These are phyloP conservation scores for Atractosteus spatula DNA, from an alignment of 2,113 vertebrate species.

Conservation along the genomic window DNA sequence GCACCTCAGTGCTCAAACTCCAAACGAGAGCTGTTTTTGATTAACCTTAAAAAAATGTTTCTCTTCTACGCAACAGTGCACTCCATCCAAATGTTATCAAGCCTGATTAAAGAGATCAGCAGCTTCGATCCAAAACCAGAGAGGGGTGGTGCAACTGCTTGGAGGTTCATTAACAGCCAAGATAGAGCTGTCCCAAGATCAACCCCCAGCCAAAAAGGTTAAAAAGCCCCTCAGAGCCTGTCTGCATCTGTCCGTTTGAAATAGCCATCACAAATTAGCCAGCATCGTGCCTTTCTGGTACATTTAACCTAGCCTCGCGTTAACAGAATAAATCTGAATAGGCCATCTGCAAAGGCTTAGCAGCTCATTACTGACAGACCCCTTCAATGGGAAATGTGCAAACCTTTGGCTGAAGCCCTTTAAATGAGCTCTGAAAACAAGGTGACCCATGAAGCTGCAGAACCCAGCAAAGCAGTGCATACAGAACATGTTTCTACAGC, in stretches of 20 bases:
- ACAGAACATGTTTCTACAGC: no score
- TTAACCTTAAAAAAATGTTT: no score
- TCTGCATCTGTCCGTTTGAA: neutral
- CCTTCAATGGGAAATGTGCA: neutral
- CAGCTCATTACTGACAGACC: slow-evolving; percentile 3
- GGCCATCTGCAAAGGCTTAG: slow-evolving; percentile 10
- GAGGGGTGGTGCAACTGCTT: neutral
- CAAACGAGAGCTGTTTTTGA: no score
- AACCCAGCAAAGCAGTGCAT: no score
- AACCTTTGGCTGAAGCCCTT: no score
- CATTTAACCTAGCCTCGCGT: neutral
- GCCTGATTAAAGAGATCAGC: slow-evolving; percentile 35
- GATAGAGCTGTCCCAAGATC: no score
- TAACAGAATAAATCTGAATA: neutral
- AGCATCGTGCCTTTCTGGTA: neutral
- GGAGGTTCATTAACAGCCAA: neutral
- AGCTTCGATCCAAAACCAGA: slow-evolving; percentile 17
- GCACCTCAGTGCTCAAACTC: no score
- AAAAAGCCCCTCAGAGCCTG: neutral
- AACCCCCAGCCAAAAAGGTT: no score
- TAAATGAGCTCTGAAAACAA: no score
- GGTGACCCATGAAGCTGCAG: no score
- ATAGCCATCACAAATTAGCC: neutral
- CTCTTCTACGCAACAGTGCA: neutral
- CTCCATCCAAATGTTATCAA: slow-evolving; percentile 19